These are phyloP conservation scores for Rhagonycha fulva DNA, from an alignment of 2,888 invertebrate genomes.

Conservation along the genomic window DNA sequence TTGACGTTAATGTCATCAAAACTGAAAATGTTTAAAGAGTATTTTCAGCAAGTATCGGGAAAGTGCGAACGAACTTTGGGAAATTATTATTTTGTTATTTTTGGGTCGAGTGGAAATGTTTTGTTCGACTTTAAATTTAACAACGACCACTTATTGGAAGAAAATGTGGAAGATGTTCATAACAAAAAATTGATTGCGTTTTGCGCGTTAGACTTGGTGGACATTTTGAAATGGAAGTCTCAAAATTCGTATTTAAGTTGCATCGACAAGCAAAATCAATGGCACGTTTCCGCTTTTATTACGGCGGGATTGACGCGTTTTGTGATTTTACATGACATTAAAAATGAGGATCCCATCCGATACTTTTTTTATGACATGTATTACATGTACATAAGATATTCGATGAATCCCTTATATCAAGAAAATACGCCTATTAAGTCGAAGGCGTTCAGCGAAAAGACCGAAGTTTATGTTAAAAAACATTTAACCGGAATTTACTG, in stretches of 20 bases:
- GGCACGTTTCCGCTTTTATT: slow-evolving; percentile 96
- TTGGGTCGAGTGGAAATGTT: neutral
- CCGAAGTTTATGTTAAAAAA: slow-evolving; percentile 77
- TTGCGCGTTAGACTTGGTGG: slow-evolving; percentile 90
- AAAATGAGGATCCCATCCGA: slow-evolving; percentile 94
- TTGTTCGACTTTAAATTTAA: slow-evolving; percentile 4
- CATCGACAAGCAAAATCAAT: slow-evolving; percentile 96
- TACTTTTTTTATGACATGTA: slow-evolving; percentile 95
- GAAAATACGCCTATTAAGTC: slow-evolving; percentile 85
- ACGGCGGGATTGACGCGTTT: slow-evolving; percentile 92
- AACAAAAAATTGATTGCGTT: slow-evolving; percentile 95
- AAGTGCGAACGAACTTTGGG: neutral
- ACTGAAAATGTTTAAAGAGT: neutral
- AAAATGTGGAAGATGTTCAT: neutral
- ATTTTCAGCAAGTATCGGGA: neutral
- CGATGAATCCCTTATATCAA: slow-evolving; percentile 92
- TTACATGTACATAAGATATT: slow-evolving; percentile 89
- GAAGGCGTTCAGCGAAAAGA: slow-evolving; percentile 88
- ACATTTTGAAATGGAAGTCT: slow-evolving; percentile 92
- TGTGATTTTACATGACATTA: slow-evolving; percentile 89
- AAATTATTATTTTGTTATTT: slow-evolving; percentile 1
- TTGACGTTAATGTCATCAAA: neutral
- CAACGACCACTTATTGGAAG: neutral
- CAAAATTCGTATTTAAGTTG: slow-evolving; percentile 90
- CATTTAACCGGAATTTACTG: neutral